Evolutionary conservation across 2,888 invertebrate genomes (phyloP), one percentile per base, ranked within the genome.

Genomic region (Polydrusus tereticollis): DNA sequence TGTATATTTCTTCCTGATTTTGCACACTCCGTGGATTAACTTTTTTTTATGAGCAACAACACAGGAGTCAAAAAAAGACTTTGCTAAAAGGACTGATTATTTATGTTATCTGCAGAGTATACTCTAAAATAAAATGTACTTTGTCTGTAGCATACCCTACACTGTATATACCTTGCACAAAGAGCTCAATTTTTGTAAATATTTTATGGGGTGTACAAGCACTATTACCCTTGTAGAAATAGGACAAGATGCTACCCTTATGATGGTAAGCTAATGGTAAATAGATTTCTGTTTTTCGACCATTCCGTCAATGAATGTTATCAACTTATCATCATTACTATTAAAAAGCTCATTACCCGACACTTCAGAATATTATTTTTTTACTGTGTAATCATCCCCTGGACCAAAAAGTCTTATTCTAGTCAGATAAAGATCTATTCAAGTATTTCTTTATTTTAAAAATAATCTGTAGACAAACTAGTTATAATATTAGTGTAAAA

Each of bases 171-270:
- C 23, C 23, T n/a, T 41, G 58, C 45, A 58, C 66, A 64, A 36
- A 29, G 29, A 57, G 66, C 66, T 66, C 66, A 66, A 58, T 18
- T 60, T n/a, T 21, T 60, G 60, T 60, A 60, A 60, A 60, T 60
- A 60, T 10, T 38, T 58, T 26, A 57, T 21, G 26, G 66, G 66
- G 66, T n/a, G 66, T 58, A 29, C 36, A 66, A 66, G 66, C 66
- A 66, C 10, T 29, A 26, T 29, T 66, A 43, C 66, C 66, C 66
- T 66, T 66, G 7, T 57, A 58, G 66, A 8, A 5, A 12, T 66
- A 66, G 38, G 50, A 12, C 21, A 10, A 36, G 7, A 14, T 8
- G n/a, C n/a, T n/a, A n/a, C n/a, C n/a, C n/a, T n/a, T n/a, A n/a
- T n/a, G n/a, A n/a, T n/a, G n/a, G n/a, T n/a, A n/a, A n/a, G n/a